Evolutionary conservation across 92 coral and sea anemone species (phyloP).

Genomic region (Heteractis magnifica): DNA sequence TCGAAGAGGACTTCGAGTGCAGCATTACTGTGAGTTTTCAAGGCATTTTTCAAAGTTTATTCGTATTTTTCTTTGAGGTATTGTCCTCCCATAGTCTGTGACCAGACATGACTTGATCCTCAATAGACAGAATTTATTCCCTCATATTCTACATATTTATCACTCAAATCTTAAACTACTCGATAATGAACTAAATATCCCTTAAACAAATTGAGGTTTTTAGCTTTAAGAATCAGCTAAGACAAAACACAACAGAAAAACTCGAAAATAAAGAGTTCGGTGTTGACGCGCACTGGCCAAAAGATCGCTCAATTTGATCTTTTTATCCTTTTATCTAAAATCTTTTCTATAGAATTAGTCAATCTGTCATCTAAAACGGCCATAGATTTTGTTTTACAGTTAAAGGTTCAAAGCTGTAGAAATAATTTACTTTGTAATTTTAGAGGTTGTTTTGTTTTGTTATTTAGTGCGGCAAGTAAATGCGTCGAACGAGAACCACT

Average conservation of each 20-base stretch:
- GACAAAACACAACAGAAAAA: not conserved
- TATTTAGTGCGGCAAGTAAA: not conserved
- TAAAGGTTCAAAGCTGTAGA: not conserved
- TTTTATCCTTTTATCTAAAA: not conserved
- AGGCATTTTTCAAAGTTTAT: not conserved
- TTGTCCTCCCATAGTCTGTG: not conserved
- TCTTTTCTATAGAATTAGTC: not conserved
- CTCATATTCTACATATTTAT: not conserved
- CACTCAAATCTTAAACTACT: not conserved
- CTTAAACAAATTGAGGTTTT: not conserved
- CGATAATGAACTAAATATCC: not conserved
- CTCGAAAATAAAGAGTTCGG: not conserved
- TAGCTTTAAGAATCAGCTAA: not conserved
- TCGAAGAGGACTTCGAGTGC: constrained; percentile 39
- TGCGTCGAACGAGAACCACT: not conserved
- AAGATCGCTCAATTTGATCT: constrained; percentile 1
- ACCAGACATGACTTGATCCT: constrained; percentile 4
- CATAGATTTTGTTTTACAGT: not conserved
- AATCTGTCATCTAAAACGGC: not conserved
- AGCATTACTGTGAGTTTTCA: constrained; percentile 29
- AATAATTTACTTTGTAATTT: constrained; percentile 3
- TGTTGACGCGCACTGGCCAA: not conserved
- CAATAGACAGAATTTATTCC: constrained; percentile 1
- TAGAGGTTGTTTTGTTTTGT: not conserved
- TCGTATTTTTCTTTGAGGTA: not conserved